Evolutionary conservation across 2,113 vertebrate genomes (phyloP).

Genomic region (Hystrix brachyura): DNA sequence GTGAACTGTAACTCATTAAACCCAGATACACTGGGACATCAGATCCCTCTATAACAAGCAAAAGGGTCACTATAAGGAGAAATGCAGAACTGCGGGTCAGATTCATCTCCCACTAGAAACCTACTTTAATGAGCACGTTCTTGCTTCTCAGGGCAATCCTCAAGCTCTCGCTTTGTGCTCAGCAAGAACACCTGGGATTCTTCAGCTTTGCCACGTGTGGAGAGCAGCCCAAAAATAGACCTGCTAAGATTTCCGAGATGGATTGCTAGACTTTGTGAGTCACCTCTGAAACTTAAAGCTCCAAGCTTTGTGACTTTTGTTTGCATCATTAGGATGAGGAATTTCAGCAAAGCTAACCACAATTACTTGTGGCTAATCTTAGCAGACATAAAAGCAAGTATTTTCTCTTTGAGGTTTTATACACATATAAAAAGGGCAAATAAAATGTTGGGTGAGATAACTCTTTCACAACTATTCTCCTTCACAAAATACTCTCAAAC

Average conservation of each 20-base stretch:
- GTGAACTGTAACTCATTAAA: conserved; percentile 77
- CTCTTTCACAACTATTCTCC: not conserved
- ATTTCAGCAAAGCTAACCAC: conserved; percentile 78
- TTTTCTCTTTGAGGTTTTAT: conserved; percentile 65
- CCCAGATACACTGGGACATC: conserved; percentile 43
- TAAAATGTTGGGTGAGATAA: conserved; percentile 6
- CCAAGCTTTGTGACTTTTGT: conserved; percentile 75
- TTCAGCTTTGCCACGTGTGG: conserved; percentile 70
- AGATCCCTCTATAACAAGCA: conserved; percentile 66
- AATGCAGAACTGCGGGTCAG: conserved; percentile 58
- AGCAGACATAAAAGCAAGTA: conserved; percentile 75
- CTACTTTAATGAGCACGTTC: conserved; percentile 87
- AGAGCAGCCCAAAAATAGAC: conserved; percentile 84
- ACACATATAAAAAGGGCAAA: conserved; percentile 37
- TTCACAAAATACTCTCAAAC: conserved; percentile 18
- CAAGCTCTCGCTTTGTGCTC: conserved; percentile 33
- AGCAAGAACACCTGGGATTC: conserved; percentile 85
- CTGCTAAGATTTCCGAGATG: conserved; percentile 80
- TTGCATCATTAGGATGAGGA: conserved; percentile 80
- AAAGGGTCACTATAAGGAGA: conserved; percentile 83
- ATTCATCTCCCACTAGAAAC: conserved; percentile 78
- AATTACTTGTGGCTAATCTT: conserved; percentile 76
- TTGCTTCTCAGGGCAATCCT: conserved; percentile 80
- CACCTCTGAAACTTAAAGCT: conserved; percentile 82
- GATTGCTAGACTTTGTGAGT: conserved; percentile 84